A percentile compares a stretch with the other conserved stretches of the same genome.
Evolutionary conservation across 2,797 vertebrate species (phyloP).

Genomic region (Nyctalus aviator): DNA sequence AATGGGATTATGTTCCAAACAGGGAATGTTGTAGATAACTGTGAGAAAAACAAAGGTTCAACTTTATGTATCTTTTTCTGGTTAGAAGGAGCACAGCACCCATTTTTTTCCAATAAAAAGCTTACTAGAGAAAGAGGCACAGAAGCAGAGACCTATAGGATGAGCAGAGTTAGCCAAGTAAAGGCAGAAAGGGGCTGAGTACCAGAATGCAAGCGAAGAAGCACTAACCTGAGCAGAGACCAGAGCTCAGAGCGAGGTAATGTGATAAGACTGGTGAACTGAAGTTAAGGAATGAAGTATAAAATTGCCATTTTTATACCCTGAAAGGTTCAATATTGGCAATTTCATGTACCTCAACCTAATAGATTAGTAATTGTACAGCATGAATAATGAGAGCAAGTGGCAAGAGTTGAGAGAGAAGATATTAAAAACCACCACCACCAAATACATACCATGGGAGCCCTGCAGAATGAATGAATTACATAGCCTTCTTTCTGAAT

Average conservation of each 20-base stretch:
- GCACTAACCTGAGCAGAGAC: fast-evolving
- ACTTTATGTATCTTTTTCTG: not conserved
- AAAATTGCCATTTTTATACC: not conserved
- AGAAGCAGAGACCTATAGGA: not conserved
- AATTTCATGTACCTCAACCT: not conserved
- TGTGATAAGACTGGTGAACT: fast-evolving
- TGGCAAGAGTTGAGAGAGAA: not conserved
- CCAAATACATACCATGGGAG: not conserved
- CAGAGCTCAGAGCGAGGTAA: no score
- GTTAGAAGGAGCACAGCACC: not conserved
- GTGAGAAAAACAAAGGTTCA: not conserved
- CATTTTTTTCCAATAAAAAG: not conserved
- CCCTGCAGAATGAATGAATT: not conserved
- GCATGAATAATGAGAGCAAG: constrained; percentile 20
- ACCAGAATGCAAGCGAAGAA: not conserved
- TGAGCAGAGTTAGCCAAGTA: not conserved
- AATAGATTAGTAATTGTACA: not conserved
- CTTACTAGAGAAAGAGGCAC: not conserved
- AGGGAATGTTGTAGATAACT: not conserved
- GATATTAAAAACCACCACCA: not conserved
- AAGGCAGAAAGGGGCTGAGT: not conserved
- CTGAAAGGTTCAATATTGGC: not conserved
- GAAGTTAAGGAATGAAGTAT: not conserved
- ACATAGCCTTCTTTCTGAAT: not conserved
- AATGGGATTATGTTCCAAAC: not conserved